Base-by-base conservation (phyloP, 2,888 invertebrate genomes). In the Phyto melanocephala region DNA sequence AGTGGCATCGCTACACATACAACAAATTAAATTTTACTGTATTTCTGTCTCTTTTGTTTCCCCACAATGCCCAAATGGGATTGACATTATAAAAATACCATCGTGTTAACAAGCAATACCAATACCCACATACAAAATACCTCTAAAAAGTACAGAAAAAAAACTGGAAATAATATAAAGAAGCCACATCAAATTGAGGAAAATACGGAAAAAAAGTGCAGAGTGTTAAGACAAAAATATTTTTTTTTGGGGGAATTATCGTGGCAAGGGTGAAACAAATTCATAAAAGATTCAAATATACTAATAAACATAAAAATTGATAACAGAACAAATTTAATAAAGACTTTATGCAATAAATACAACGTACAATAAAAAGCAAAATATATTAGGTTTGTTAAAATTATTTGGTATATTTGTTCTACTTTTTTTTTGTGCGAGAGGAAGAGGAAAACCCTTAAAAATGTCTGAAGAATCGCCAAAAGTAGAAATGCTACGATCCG, bases 401-500 rank as follows among this genome's bases (percentile, higher is more conserved):
- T n/a, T n/a, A n/a, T n/a, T n/a, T n/a, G n/a, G n/a, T n/a, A 2
- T 58, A 17, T 45, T 52, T 45, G 4, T 45, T 15, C 4, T 15
- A 1, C 28, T 2, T 15, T 37, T 67, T 22, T 58, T 42, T 17
- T 20, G 24, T 15, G 35, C 42, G 42, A 15, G 24, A 2, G 2
- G 15, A 2, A 40, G 15, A 60, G 33, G 35, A 54, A 70, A 77
- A 56, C 72, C 80, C 75, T 52, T 65, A 47, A 78, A 77, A 60
- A 82, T 82, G 82, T 35, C 79, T 24, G 72, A 74, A 45, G 75
- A 82, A 75, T 65, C 52, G 45, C 74, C 68, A 13, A 87, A 87
- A 65, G 86, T 89, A 40, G 86, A 86, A 80, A 87, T 89, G 81
- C 86, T 88, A 24, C 87, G 89, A 37, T 89, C 89, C 24, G 89